A percentile compares a stretch with the other conserved stretches of the same genome.
phyloP scores from a whole-genome alignment of 2,113 vertebrate species.

The Lontra canadensis region DNA sequence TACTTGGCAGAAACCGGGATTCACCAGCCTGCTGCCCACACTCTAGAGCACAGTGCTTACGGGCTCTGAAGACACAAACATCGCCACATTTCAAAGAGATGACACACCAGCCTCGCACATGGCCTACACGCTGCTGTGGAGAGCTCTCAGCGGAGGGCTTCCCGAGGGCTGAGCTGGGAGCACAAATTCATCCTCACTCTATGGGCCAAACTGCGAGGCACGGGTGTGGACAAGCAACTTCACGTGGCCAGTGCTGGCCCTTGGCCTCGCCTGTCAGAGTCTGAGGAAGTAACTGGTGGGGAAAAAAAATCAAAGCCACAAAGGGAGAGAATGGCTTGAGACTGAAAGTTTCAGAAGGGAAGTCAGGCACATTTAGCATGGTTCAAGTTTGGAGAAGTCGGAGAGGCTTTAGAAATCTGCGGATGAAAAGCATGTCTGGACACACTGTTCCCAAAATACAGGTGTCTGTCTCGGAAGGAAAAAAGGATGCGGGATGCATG shows the following conservation, averaged over 20 bases:
- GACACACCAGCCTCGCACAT: background rate
- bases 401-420: background rate
- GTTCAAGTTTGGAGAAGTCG: background rate
- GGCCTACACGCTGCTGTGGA: fast-evolving
- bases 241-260: background rate
- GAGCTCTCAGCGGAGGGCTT: background rate
- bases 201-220: background rate
- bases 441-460: background rate
- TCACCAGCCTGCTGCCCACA: background rate
- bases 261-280: background rate
- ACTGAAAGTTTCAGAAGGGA: background rate
- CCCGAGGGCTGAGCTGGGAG: background rate
- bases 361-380: fast-evolving
- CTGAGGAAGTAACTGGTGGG: background rate
- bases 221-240: too few relatives aligned
- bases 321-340: background rate
- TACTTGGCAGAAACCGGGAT: background rate
- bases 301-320: background rate
- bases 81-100: background rate
- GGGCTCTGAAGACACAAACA: background rate
- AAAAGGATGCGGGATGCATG: background rate
- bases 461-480: background rate
- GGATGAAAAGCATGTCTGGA: background rate
- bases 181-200: background rate
- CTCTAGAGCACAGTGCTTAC: fast-evolving